Base-by-base conservation (phyloP, 2,888 invertebrate genomes). In the Sinhomidia bicolor region DNA sequence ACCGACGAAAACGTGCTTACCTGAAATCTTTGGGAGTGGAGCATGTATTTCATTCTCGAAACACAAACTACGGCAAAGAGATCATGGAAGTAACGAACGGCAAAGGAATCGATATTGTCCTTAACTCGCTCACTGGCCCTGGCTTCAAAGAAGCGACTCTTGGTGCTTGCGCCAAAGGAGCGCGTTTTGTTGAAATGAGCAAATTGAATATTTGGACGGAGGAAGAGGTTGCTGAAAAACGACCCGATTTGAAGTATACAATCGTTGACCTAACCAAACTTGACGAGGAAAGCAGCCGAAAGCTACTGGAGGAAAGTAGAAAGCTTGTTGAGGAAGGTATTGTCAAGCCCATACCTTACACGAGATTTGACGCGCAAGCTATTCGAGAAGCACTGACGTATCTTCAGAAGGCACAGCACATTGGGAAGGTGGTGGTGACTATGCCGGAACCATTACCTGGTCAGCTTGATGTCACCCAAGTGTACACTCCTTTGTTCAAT, bases 81-180 rank as follows among this genome's bases (percentile, higher is more conserved):
- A 76, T 87, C 7, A 51, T 51, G 41, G 7, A 60, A 23, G 76
- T 65, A 9, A 87, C 87, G 0, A 62, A 65, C 0, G 51, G 51
- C 0, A 26, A 23, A n/a, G 87, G 87, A 0, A 29, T 87, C 2
- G 62, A 87, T 20, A 23, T 87, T 20, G 87, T 82, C 1, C 36
- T 87, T 12, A 87, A 87, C 32, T 87, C 82, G 0, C n/a, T 87
- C 23, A 87, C 87, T 7, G 76, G 82, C 5, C 62, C 57, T 6
- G 82, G 82, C 0, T 87, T 87, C 29, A 87, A 87, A 17, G 87
- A 87, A 62, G 65, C 87, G n/a, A 71, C 87, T 9, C 62, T 87
- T 1, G 20, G 23, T 23, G 51, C 47, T n/a, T 87, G 87, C 14
- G 54, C 60, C 7, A 47, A 36, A 1, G 65, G 65, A 0, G 81